Evolutionary conservation across 2,888 invertebrate genomes (phyloP).

Genomic region (Dryomyza anilis): DNA sequence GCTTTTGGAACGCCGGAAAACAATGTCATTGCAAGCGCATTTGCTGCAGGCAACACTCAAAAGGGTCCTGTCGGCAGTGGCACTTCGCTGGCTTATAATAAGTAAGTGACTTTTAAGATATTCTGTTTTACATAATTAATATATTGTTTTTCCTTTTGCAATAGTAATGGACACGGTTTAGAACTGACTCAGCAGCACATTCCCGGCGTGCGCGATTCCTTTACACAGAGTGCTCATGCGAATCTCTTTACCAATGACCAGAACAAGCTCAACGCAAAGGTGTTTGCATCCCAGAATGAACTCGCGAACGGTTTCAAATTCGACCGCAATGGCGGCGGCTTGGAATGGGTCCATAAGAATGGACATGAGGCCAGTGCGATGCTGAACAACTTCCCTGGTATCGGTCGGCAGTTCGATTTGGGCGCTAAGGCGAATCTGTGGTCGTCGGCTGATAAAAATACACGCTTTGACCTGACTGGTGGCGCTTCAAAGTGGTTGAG

Average conservation of each 20-base stretch:
- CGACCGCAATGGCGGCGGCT: constrained; percentile 49
- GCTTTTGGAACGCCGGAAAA: constrained; percentile 49
- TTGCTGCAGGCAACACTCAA: constrained; percentile 40
- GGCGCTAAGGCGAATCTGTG: constrained; percentile 43
- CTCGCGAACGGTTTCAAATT: constrained; percentile 51
- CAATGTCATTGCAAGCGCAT: constrained; percentile 45
- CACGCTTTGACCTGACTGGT: constrained; percentile 42
- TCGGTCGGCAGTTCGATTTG: constrained; percentile 45
- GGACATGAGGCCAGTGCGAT: constrained; percentile 46
- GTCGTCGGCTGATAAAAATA: constrained; percentile 44
- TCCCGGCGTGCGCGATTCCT: constrained; percentile 37
- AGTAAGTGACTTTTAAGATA: constrained; percentile 28
- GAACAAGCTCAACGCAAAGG: constrained; percentile 50
- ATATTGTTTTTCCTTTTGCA: background rate
- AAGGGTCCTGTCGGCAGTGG: constrained; percentile 39
- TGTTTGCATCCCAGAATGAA: constrained; percentile 49
- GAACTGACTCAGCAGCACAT: constrained; percentile 33
- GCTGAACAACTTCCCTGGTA: constrained; percentile 47
- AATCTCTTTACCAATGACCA: constrained; percentile 46
- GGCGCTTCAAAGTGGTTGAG: constrained; percentile 43
- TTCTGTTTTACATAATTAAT: background rate
- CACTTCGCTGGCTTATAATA: constrained; percentile 36
- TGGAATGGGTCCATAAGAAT: constrained; percentile 48
- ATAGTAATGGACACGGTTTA: constrained; percentile 37
- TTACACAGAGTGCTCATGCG: constrained; percentile 37